Evolutionary conservation across 1,140 invertebrate species (phyloP).

Genomic region (Galendromus occidentalis): DNA sequence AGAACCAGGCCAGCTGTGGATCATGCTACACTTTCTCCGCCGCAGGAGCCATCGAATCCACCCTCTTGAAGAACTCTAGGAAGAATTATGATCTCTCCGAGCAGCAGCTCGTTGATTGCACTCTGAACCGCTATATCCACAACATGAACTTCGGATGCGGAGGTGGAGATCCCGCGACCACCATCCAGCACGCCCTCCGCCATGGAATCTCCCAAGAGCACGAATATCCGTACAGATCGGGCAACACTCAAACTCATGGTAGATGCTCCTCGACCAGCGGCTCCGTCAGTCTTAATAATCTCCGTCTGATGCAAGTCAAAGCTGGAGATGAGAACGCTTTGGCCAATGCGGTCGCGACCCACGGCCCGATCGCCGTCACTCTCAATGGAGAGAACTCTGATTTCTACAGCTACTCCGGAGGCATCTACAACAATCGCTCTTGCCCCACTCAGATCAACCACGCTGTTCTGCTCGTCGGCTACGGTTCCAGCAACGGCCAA

Average conservation of each 20-base stretch:
- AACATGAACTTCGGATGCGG: slow-evolving; percentile 12
- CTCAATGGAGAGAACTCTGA: too few relatives aligned
- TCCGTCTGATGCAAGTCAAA: too few relatives aligned
- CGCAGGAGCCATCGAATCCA: slow-evolving; percentile 7
- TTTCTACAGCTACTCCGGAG: too few relatives aligned
- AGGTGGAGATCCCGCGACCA: slow-evolving; percentile 12
- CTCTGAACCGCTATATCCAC: background rate
- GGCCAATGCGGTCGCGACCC: too few relatives aligned
- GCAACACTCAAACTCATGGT: background rate
- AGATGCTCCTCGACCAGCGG: background rate
- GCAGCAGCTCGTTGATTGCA: slow-evolving; percentile 17
- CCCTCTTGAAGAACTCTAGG: background rate
- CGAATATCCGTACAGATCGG: too few relatives aligned
- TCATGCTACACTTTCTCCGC: slow-evolving; percentile 27
- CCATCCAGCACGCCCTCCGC: too few relatives aligned
- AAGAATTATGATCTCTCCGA: slow-evolving; percentile 8
- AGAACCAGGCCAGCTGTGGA: slow-evolving; percentile 30
- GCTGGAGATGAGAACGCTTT: too few relatives aligned
- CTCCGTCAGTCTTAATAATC: too few relatives aligned
- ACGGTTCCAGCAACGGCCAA: slow-evolving; percentile 28
- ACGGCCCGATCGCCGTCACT: too few relatives aligned
- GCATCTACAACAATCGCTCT: background rate
- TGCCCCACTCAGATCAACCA: slow-evolving; percentile 24
- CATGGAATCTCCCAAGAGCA: too few relatives aligned
- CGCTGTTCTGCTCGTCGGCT: slow-evolving; percentile 31